These are phyloP conservation scores for Myiagra hebetior DNA, from an alignment of 2,113 vertebrate genomes.

Conservation along the genomic window DNA sequence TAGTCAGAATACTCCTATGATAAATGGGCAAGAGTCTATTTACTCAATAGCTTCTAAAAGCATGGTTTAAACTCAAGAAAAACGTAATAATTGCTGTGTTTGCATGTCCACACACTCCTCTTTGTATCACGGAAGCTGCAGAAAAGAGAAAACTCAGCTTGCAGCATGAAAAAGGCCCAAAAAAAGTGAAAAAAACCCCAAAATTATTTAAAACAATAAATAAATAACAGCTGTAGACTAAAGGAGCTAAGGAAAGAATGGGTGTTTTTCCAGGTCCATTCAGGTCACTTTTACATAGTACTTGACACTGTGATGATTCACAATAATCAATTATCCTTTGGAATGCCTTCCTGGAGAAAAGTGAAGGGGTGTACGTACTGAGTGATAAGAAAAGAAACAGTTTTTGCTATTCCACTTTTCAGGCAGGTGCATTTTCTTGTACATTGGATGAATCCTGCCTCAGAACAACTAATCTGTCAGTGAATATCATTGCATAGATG, in stretches of 20 bases:
- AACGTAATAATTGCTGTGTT: not conserved
- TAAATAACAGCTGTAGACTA: not conserved
- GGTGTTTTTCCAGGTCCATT: rapidly evolving
- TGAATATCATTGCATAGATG: not conserved
- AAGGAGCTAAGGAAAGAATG: not conserved
- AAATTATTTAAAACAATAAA: not conserved
- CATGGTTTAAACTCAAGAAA: not conserved
- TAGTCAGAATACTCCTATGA: not conserved
- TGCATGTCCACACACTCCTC: not conserved
- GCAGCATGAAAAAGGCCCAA: not conserved
- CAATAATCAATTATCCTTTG: not conserved
- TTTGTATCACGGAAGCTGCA: not conserved
- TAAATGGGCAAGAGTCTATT: not conserved
- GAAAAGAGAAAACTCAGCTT: not conserved
- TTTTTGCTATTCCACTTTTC: not conserved
- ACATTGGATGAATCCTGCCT: not conserved
- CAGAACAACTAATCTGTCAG: not conserved
- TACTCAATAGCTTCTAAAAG: not conserved
- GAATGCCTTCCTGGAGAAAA: not conserved
- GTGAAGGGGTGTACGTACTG: not conserved
- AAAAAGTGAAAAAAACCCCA: rapidly evolving
- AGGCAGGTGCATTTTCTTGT: not conserved
- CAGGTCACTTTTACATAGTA: not conserved
- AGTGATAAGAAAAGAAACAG: not conserved
- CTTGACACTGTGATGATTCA: not conserved